These are phyloP conservation scores for Cotesia glomerata DNA, from an alignment of 1,140 invertebrate species.

Conservation along the genomic window DNA sequence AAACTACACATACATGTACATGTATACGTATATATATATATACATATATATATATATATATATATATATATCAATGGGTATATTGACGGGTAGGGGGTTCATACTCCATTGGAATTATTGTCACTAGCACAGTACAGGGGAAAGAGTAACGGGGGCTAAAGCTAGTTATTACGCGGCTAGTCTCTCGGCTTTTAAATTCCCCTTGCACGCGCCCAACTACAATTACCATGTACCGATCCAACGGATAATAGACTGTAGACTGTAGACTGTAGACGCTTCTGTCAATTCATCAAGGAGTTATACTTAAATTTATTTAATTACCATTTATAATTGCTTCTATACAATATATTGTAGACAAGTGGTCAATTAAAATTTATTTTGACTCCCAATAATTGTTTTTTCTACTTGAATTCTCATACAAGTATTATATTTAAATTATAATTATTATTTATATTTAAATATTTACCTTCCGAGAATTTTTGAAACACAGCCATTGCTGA, in stretches of 20 bases:
- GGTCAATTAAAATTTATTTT: background rate
- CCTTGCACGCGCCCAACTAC: conserved; percentile 4
- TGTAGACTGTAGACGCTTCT: too few relatives aligned
- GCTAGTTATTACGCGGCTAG: conserved; percentile 12
- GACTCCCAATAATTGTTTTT: background rate
- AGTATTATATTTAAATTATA: too few relatives aligned
- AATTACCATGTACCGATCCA: background rate
- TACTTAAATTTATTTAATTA: too few relatives aligned
- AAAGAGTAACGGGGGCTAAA: background rate
- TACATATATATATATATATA: too few relatives aligned
- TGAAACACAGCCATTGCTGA: conserved; percentile 94
- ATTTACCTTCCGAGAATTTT: conserved; percentile 93
- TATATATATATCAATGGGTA: too few relatives aligned
- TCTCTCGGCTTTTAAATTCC: background rate
- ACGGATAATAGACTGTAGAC: background rate
- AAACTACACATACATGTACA: too few relatives aligned
- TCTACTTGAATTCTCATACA: background rate
- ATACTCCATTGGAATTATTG: conserved; percentile 37
- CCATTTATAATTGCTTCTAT: background rate
- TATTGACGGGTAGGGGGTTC: background rate
- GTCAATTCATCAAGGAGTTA: background rate
- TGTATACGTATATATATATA: too few relatives aligned
- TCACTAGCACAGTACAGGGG: background rate
- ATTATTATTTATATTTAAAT: background rate
- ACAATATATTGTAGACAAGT: background rate